phyloP scores from a whole-genome alignment of 2,888 invertebrate genomes.

The Parapristionchus giblindavisi region DNA sequence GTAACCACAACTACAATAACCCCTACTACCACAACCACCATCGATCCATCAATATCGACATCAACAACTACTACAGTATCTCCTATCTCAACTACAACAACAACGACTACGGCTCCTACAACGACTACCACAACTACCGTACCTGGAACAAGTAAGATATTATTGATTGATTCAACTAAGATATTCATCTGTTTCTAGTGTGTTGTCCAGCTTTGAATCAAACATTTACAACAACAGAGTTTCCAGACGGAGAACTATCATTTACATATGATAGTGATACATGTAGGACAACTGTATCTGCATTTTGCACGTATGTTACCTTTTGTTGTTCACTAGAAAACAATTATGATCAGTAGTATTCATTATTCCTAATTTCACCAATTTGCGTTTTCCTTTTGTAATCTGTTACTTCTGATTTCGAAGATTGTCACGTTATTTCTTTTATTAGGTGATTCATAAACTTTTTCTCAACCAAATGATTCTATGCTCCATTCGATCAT shows the following conservation, averaged over 20 bases:
- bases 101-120: constrained; percentile 6
- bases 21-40: background rate
- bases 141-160: constrained; percentile 19
- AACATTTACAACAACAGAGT: constrained; percentile 37
- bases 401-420: too few relatives aligned
- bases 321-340: too few relatives aligned
- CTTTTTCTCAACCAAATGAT: too few relatives aligned
- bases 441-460: too few relatives aligned
- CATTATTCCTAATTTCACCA: too few relatives aligned
- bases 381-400: too few relatives aligned
- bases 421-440: too few relatives aligned
- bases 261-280: constrained; percentile 49
- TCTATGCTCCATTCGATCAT: too few relatives aligned
- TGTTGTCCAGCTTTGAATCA: constrained; percentile 48
- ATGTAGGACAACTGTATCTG: constrained; percentile 45
- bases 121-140: constrained; percentile 34
- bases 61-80: background rate
- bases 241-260: constrained; percentile 50
- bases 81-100: too few relatives aligned
- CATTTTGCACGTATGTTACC: constrained; percentile 47
- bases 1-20: background rate
- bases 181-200: constrained; percentile 39
- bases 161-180: constrained; percentile 11
- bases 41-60: background rate
- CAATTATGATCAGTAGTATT: too few relatives aligned